Evolutionary conservation across 2,113 vertebrate genomes (phyloP).

Genomic region (Amazona vittata): DNA sequence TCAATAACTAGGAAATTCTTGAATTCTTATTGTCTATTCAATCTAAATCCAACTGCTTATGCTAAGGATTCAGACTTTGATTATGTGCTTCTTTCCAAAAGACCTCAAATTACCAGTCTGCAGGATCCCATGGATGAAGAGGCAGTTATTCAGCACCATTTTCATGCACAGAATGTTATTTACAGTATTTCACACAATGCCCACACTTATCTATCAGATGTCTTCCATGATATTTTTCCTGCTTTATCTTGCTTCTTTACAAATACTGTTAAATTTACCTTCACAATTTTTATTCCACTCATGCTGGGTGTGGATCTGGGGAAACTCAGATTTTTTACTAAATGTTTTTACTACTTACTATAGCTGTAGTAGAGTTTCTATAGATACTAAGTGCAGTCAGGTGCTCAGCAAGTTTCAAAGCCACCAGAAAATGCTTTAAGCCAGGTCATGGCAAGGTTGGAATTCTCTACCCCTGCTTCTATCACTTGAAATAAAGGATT

Average conservation of each 20-base stretch:
- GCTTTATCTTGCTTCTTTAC: slow-evolving; percentile 14
- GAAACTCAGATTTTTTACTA: neutral
- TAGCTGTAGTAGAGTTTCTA: neutral
- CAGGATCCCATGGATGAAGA: neutral
- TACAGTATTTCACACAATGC: slow-evolving; percentile 7
- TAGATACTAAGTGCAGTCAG: neutral
- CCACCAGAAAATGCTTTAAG: neutral
- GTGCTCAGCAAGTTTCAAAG: neutral
- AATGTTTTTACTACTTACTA: neutral
- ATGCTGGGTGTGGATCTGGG: neutral
- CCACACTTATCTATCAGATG: slow-evolving; percentile 28
- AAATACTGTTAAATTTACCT: slow-evolving; percentile 32
- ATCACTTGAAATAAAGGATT: neutral
- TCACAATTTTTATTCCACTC: neutral
- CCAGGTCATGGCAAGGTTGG: neutral
- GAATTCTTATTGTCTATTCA: neutral
- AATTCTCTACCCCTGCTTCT: neutral
- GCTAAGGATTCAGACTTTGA: neutral
- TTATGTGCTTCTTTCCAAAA: neutral
- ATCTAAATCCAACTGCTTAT: neutral
- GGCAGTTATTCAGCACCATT: neutral
- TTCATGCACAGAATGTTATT: slow-evolving; percentile 36
- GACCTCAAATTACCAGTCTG: neutral
- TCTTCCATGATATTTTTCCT: neutral
- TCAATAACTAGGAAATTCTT: neutral